Conservation (phyloP, 2,797 vertebrate species). For the Cyprinodon diabolis region DNA sequence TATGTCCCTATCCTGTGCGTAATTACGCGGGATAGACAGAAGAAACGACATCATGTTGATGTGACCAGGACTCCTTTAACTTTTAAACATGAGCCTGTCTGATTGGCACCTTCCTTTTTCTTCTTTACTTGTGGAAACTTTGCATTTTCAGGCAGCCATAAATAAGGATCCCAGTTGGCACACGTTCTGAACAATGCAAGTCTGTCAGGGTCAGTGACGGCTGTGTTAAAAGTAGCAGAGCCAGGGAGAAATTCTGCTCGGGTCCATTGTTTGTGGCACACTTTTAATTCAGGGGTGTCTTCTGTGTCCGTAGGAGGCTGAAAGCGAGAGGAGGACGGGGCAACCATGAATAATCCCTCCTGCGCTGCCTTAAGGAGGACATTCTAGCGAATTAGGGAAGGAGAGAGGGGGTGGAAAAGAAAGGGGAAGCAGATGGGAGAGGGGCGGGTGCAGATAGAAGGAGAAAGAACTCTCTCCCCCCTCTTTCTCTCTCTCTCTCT, state of each 20-base stretch:
- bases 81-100: background rate
- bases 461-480: conserved; percentile 18
- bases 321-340: conserved; percentile 18
- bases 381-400: conserved; percentile 82
- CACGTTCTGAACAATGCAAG: conserved; percentile 64
- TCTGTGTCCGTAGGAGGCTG: conserved; percentile 17
- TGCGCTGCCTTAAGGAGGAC: conserved; percentile 71
- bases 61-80: background rate
- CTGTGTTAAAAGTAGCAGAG: conserved; percentile 46
- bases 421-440: conserved; percentile 71
- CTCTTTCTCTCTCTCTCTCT: background rate
- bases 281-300: conserved; percentile 68
- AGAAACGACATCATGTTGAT: background rate
- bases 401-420: conserved; percentile 36
- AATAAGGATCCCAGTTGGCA: conserved; percentile 54
- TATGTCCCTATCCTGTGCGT: background rate
- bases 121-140: conserved; percentile 4
- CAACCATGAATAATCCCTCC: conserved; percentile 72
- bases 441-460: conserved; percentile 73
- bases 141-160: conserved; percentile 22
- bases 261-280: conserved; percentile 80
- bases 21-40: background rate
- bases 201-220: conserved; percentile 62
- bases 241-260: conserved; percentile 73
- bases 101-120: background rate